Evolutionary conservation across 2,797 vertebrate genomes (phyloP), one percentile per base, ranked within the genome.

Genomic region (Crocodylus rhombifer): DNA sequence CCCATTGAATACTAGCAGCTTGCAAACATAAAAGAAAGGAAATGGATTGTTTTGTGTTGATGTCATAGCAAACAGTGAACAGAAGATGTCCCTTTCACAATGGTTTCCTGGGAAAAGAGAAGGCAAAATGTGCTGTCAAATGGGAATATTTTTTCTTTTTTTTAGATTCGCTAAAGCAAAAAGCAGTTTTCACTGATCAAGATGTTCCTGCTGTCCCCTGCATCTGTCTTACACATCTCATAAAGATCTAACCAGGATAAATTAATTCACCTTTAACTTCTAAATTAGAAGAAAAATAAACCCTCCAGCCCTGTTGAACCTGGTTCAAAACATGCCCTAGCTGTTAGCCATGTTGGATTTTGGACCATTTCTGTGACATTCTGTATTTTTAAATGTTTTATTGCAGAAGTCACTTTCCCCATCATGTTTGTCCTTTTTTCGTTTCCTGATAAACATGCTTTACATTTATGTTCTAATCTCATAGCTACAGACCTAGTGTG

Each of bases 1-100:
- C 33, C 15, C 26, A 20, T 61, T 95, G 87, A 95, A 75, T 77
- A 74, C 85, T 76, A 93, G 90, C 95, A 90, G 60, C 86, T 87
- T 80, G 25, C 62, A 69, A 81, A 84, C 6, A 14, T 65, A 64
- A 87, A 90, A 77, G 61, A 82, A 78, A 86, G 55, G 1, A 51
- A 8, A 56, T 18, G 69, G 15, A 94, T 9, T 0, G 1, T 60
- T 89, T 92, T 90, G 86, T 84, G 20, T 23, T 92, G 58, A 94
- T 92, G 92, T 91, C 89, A 90, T 79, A 57, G 63, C 28, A 81
- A 96, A 79, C 20, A 74, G 7, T 88, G 85, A 56, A 81, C 86
- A 94, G 57, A 80, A 6, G 14, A 58, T 57, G 7, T 62, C 73
- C 82, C 64, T 91, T 77, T 84, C 79, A 82, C 64, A 30, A 23